Evolutionary conservation across 2,113 vertebrate species (phyloP).

Genomic region (Lepidothrix coronata): DNA sequence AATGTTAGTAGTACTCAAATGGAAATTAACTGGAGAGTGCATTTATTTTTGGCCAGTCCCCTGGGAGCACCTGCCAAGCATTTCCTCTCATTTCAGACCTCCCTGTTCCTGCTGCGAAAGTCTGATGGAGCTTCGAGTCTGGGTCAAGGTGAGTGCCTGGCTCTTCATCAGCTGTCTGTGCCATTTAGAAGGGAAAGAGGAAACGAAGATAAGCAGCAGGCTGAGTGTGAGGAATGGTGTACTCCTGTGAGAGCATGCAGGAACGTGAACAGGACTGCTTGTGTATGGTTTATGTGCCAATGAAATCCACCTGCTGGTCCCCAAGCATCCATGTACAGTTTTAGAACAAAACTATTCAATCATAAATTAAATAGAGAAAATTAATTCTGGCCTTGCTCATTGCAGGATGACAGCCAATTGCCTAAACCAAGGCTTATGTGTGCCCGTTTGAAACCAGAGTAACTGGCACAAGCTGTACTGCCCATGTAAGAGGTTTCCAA

Average conservation of each 20-base stretch:
- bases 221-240: neutral
- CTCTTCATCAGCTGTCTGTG: constrained; percentile 1
- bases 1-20: neutral
- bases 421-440: neutral
- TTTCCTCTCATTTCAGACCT: constrained; percentile 30
- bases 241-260: neutral
- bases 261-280: neutral
- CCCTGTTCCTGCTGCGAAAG: constrained; percentile 35
- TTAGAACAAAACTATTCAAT: neutral
- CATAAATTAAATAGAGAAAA: neutral
- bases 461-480: neutral
- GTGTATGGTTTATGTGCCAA: neutral
- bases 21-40: constrained; percentile 19
- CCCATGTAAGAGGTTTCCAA: neutral
- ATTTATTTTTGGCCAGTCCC: constrained; percentile 39
- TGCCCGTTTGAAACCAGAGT: neutral
- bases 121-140: constrained; percentile 28
- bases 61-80: constrained; percentile 11
- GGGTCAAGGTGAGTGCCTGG: constrained; percentile 52
- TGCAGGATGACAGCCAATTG: neutral
- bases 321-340: neutral
- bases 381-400: neutral
- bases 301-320: neutral
- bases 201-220: neutral
- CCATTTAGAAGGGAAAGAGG: neutral